Base-by-base conservation (phyloP, 2,888 invertebrate genomes). In the Lampropteryx suffumata region DNA sequence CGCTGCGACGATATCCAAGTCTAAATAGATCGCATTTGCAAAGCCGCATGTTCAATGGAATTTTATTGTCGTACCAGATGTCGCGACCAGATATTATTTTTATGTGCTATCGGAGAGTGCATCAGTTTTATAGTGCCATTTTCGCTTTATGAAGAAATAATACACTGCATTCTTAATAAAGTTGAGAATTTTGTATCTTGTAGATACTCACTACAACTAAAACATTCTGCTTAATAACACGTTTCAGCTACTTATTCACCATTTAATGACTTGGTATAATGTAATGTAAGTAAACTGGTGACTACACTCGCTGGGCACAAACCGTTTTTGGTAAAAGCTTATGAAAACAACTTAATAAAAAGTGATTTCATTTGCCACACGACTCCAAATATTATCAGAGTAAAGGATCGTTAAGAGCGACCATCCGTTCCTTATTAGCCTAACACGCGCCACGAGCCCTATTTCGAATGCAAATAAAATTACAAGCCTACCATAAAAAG, bases 391-490 rank as follows among this genome's bases (percentile, higher is more conserved):
- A 79, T 82, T 78, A 81, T 73, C 74, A 71, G 55, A 65, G 70
- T 75, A 74, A 75, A 73, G 67, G 67, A 71, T 79, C 84, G 75
- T 84, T 84, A 82, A 78, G 78, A 73, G 71, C 76, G 72, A 62
- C 69, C 84, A 81, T 79, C 76, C 78, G 76, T 76, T 78, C 88
- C 87, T 82, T 88, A 86, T 88, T 87, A 86, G 83, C 77, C 73
- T 69, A 82, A 82, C 84, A 83, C 82, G 84, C 79, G 82, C 79
- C 79, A 73, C 78, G 71, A 65, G 70, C 73, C 82, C 83, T 84
- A 86, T 85, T 82, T 72, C 67, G 76, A 75, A 84, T 85, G 80
- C 77, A 80, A 85, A 88, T 88, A 88, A 85, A 82, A 85, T 79
- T 81, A 80, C 79, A 82, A 80, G 75, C 72, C 79, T 71, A 73